Percentiles rank a stretch among this genome's conserved stretches.
Evolutionary conservation across 2,888 invertebrate species (phyloP).

Genomic region (Agrypnus murinus): DNA sequence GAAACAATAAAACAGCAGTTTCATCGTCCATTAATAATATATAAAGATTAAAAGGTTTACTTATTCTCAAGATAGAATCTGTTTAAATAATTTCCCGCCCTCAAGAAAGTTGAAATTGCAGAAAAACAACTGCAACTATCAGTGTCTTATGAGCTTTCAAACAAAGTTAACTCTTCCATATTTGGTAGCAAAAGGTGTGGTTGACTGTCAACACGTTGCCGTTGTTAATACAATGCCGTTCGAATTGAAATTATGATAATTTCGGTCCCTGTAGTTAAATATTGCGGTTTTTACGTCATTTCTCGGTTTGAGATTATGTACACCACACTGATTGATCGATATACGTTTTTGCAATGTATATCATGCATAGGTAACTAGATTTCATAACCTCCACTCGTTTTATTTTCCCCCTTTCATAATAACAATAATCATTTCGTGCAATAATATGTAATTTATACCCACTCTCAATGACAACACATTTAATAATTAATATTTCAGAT

Average conservation of each 20-base stretch:
- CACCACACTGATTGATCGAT: constrained; percentile 3
- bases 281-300: constrained; percentile 14
- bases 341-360: neutral
- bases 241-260: constrained; percentile 31
- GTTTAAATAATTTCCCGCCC: neutral
- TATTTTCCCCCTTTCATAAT: no score
- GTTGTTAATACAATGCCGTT: constrained; percentile 31
- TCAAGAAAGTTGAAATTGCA: constrained; percentile 11
- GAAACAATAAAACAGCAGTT: neutral
- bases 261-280: constrained; percentile 18
- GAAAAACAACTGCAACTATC: no score
- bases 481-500: no score
- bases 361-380: no score
- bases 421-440: no score
- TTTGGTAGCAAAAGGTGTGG: constrained; percentile 32
- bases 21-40: neutral
- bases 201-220: constrained; percentile 31
- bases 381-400: neutral
- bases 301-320: neutral
- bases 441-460: no score
- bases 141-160: constrained; percentile 12
- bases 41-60: neutral
- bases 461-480: no score
- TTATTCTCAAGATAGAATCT: neutral
- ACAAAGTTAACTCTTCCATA: constrained; percentile 30